Evolutionary conservation across 2,797 vertebrate genomes (phyloP).

Genomic region (Psittacula echo): DNA sequence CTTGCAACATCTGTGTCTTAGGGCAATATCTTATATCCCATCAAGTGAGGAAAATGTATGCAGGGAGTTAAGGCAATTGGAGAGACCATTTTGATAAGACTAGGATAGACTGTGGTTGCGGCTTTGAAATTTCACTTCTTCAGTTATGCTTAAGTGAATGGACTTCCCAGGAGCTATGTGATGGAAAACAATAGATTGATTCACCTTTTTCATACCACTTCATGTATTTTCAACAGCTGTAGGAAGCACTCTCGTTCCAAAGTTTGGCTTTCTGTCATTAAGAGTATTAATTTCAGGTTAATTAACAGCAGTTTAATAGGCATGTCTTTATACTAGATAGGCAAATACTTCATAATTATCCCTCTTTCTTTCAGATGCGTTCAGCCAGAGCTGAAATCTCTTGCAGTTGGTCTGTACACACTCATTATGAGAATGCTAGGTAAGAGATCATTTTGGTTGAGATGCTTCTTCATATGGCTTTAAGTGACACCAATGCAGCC

Average conservation of each 20-base stretch:
- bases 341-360: neutral
- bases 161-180: neutral
- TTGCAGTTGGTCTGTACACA: slow-evolving; percentile 86
- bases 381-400: slow-evolving; percentile 87
- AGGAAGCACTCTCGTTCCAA: neutral
- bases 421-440: slow-evolving; percentile 84
- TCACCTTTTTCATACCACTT: neutral
- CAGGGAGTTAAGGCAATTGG: neutral
- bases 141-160: neutral
- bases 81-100: neutral
- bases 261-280: neutral
- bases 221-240: neutral
- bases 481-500: neutral
- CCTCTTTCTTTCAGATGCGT: slow-evolving; percentile 82
- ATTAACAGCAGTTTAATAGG: neutral
- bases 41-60: neutral
- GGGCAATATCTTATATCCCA: neutral
- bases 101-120: neutral
- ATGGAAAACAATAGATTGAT: neutral
- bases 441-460: slow-evolving; percentile 67
- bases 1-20: neutral
- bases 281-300: neutral
- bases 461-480: neutral
- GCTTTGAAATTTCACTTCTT: neutral
- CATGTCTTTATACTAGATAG: neutral